Percentiles rank a stretch among this genome's conserved stretches.
These are phyloP conservation scores for Fulmarus glacialis DNA, from an alignment of 2,113 vertebrate species.

Conservation along the genomic window DNA sequence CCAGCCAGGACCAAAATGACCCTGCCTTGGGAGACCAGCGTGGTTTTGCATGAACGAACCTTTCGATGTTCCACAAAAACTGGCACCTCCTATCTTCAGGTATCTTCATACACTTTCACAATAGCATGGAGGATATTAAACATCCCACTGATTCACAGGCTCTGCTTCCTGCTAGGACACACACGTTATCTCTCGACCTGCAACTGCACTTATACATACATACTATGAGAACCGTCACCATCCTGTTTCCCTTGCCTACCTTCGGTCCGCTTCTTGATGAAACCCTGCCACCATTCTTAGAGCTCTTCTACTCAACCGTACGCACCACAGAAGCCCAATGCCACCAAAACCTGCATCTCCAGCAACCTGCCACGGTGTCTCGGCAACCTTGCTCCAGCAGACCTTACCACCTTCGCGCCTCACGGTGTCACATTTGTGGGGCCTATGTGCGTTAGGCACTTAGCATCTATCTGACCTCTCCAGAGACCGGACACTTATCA, in stretches of 20 bases:
- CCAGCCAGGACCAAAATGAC: not conserved
- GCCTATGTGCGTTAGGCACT: not conserved
- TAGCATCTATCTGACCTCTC: not conserved
- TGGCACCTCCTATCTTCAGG: slow-evolving; percentile 44
- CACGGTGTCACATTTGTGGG: not conserved
- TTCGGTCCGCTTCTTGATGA: not conserved
- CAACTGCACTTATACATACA: not conserved
- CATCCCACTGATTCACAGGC: not conserved
- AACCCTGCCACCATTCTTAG: not conserved
- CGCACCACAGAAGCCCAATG: not conserved
- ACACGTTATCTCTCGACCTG: not conserved
- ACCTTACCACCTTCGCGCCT: not conserved
- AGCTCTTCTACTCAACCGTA: not conserved
- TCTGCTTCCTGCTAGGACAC: not conserved
- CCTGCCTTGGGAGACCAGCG: not conserved
- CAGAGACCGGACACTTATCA: not conserved
- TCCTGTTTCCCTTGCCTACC: not conserved
- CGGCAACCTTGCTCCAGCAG: not conserved
- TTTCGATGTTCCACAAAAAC: slow-evolving; percentile 14
- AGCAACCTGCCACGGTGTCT: not conserved
- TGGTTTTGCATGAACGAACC: not conserved
- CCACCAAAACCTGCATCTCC: not conserved
- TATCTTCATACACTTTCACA: slow-evolving; percentile 37
- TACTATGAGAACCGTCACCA: not conserved
- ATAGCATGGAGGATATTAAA: not conserved